Evolutionary conservation across 1,140 invertebrate species (phyloP), one percentile per base, ranked within the genome.

Genomic region (Araneus ventricosus): DNA sequence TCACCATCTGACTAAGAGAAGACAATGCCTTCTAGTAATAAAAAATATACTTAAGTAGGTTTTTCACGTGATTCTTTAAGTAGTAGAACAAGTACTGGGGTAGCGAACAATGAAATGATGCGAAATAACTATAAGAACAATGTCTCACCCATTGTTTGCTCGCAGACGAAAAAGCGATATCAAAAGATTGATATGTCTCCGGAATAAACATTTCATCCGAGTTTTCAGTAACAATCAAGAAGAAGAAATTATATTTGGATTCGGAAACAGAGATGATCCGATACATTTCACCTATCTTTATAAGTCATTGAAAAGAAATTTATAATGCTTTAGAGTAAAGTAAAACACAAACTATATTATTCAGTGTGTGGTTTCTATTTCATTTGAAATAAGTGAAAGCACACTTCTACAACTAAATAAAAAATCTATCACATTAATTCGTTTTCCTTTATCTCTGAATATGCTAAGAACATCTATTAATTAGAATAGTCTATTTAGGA

Each of bases 31-130:
- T 61, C 30, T 34, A 52, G 27, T 17, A 86, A 82, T 22, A 41
- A 82, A 82, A 37, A 37, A 86, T 59, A 34, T 27, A 86, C 34
- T 86, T 86, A 37, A 86, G 57, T 30, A 61, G n/a, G 63, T 8
- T 59, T 86, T 37, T 34, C 52, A 61, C 45, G 84, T 61, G 57
- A 59, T 86, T 59, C n/a, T 34, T 27, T 14, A 30, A 86, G 84
- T 37, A 86, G 41, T 45, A 37, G 41, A 45, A 24, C 30, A 57
- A 57, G 37, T 86, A 24, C n/a, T 59, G 34, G 30, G 14, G 2
- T 10, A 17, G 45, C 30, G 37, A 86, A 86, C 84, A 86, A 86
- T 61, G 84, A 86, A 86, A 86, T 37, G 30, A 61, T 86, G 84
- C 45, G 30, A 59, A 86, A 37, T 59, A 86, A 61, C 57, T 86